Evolutionary conservation across 2,797 vertebrate species (phyloP).

Genomic region (Cossypha caffra): DNA sequence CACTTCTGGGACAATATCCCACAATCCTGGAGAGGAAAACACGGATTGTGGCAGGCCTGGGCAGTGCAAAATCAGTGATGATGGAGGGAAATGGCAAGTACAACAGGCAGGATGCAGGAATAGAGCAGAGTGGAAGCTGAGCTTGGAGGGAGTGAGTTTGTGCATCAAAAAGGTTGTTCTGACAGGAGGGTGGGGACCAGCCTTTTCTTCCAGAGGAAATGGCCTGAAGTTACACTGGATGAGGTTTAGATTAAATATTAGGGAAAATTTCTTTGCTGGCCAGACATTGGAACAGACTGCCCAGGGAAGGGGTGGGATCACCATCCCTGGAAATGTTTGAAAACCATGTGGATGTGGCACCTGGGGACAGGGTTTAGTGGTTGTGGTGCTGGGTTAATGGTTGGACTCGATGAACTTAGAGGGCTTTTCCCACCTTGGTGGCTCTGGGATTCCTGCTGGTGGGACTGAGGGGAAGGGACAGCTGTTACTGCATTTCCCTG

Average conservation of each 20-base stretch:
- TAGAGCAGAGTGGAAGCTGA: neutral
- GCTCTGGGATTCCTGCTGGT: neutral
- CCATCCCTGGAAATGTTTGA: neutral
- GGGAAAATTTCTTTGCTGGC: neutral
- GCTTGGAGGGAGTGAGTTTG: neutral
- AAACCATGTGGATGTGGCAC: accelerated
- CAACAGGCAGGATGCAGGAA: neutral
- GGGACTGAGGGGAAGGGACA: neutral
- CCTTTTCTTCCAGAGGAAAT: neutral
- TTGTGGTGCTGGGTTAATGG: neutral
- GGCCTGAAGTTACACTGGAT: neutral
- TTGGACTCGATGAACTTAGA: accelerated
- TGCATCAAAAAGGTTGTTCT: neutral
- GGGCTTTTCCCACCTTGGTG: neutral
- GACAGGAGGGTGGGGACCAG: accelerated
- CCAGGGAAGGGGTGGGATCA: neutral
- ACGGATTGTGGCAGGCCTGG: neutral
- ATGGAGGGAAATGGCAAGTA: neutral
- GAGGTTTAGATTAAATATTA: neutral
- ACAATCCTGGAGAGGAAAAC: neutral
- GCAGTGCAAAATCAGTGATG: too few species aligned
- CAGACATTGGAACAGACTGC: neutral
- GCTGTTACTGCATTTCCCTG: neutral
- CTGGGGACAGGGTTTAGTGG: neutral
- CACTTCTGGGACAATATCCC: neutral